Evolutionary conservation across 2,113 vertebrate genomes (phyloP).

Genomic region (Pantherophis guttatus): DNA sequence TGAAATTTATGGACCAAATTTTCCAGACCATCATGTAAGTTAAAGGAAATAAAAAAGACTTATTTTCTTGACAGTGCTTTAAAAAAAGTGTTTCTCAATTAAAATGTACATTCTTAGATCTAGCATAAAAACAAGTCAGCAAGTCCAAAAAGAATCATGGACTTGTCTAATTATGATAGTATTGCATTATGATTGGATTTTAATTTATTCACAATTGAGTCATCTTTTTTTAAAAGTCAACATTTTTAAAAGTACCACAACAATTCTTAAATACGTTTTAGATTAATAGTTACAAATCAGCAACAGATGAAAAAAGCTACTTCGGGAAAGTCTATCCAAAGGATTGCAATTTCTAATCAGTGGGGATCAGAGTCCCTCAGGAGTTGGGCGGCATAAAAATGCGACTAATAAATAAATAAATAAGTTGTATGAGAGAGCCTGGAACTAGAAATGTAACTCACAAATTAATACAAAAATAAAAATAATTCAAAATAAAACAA

Average conservation of each 20-base stretch:
- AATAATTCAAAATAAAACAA: neutral
- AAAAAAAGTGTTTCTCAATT: neutral
- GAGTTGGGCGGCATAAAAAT: too few species aligned
- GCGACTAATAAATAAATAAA: too few species aligned
- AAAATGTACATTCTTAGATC: neutral
- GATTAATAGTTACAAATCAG: neutral
- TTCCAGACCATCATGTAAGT: neutral
- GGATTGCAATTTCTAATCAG: neutral
- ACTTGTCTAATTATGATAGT: neutral
- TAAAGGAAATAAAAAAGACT: neutral
- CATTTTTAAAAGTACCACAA: neutral
- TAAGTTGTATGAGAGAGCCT: neutral
- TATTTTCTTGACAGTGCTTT: neutral
- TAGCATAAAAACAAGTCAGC: neutral
- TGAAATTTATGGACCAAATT: neutral
- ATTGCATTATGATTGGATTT: neutral
- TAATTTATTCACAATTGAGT: neutral
- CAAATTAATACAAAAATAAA: neutral
- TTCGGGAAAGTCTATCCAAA: neutral
- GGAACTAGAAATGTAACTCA: neutral
- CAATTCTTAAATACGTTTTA: neutral
- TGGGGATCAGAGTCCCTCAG: too few species aligned
- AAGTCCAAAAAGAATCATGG: neutral
- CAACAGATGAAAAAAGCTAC: neutral
- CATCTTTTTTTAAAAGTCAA: neutral